Conservation (phyloP, 1,140 invertebrate genomes). For the Leptinotarsa texana region DNA sequence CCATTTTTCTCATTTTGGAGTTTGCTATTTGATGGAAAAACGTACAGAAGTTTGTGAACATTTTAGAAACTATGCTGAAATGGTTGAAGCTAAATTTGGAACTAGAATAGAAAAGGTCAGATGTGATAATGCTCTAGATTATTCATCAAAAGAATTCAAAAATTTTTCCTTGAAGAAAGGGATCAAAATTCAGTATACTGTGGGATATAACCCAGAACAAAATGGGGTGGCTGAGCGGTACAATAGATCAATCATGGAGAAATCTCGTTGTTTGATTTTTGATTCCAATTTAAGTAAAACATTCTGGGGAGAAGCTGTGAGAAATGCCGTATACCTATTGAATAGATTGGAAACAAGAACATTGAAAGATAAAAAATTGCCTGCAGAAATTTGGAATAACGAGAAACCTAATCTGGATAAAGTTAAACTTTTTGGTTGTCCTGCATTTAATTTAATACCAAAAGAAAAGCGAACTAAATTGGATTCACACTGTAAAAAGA, state of each 20-base stretch:
- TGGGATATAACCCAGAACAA: constrained; percentile 49
- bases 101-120: constrained; percentile 40
- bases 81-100: constrained; percentile 45
- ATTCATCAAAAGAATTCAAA: constrained; percentile 34
- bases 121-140: constrained; percentile 38
- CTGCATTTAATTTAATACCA: constrained; percentile 42
- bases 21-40: constrained; percentile 48
- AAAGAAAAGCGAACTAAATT: constrained; percentile 35
- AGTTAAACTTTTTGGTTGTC: constrained; percentile 51
- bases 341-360: constrained; percentile 49
- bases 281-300: constrained; percentile 38
- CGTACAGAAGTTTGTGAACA: constrained; percentile 45
- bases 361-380: constrained; percentile 28
- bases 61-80: constrained; percentile 46
- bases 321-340: constrained; percentile 53
- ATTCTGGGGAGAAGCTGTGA: constrained; percentile 49
- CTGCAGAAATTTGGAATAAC: constrained; percentile 35
- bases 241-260: constrained; percentile 51
- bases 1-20: constrained; percentile 52
- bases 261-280: constrained; percentile 49
- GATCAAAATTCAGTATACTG: constrained; percentile 37
- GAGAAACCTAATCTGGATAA: constrained; percentile 23
- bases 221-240: constrained; percentile 55
- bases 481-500: constrained; percentile 34
- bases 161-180: constrained; percentile 38